phyloP scores from a whole-genome alignment of 2,113 vertebrate species.

The Amphiprion percula region DNA sequence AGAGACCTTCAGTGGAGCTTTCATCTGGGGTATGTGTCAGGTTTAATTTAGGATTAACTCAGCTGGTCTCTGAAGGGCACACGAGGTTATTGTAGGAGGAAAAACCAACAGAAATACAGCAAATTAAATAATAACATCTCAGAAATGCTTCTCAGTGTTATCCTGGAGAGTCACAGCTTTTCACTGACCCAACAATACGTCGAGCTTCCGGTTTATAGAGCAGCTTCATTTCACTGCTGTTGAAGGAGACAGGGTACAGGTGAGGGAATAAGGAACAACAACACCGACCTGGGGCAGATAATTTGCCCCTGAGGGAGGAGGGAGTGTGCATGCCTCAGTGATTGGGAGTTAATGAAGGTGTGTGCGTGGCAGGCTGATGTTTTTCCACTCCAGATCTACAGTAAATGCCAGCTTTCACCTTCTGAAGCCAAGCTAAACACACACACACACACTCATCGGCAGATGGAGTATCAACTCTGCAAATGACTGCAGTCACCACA shows the following conservation, averaged over 20 bases:
- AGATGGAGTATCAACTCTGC: constrained; percentile 68
- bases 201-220: no score
- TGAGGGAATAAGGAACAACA: not conserved
- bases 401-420: constrained; percentile 73
- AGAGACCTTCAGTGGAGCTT: constrained; percentile 20
- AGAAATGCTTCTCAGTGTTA: not conserved
- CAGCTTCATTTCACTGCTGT: no score
- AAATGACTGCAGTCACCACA: constrained; percentile 61
- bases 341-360: constrained; percentile 67
- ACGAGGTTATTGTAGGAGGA: constrained; percentile 15
- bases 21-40: constrained; percentile 29
- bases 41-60: constrained; percentile 33
- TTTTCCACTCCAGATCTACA: constrained; percentile 73
- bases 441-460: constrained; percentile 38
- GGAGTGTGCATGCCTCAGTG: constrained; percentile 52
- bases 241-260: no score
- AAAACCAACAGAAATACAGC: constrained; percentile 28
- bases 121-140: constrained; percentile 30
- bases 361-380: constrained; percentile 70
- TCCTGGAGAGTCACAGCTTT: not conserved
- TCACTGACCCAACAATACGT: no score
- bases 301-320: constrained; percentile 33
- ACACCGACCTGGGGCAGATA: constrained; percentile 15
- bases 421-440: constrained; percentile 67
- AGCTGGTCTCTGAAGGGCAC: constrained; percentile 30